Conservation (phyloP, 2,797 vertebrate species). For the Glossophaga mutica region DNA sequence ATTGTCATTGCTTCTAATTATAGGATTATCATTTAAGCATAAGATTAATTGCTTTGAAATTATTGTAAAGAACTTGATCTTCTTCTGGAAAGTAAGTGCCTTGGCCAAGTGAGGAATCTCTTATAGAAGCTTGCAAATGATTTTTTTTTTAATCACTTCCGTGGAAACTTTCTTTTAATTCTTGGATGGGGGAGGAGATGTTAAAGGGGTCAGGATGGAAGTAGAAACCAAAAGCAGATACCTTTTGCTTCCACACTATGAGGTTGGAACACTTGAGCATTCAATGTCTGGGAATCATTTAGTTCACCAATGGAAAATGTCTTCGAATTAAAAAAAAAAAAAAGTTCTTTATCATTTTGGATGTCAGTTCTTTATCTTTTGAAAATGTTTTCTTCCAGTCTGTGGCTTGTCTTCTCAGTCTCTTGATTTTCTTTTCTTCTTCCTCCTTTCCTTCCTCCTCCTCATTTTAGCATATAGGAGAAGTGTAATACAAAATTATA, state of each 20-base stretch:
- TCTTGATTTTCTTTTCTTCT: not conserved
- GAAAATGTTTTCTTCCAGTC: not conserved
- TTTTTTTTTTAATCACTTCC: not conserved
- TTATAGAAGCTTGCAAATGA: slow-evolving; percentile 2
- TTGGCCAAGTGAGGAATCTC: slow-evolving; percentile 20
- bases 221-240: not conserved
- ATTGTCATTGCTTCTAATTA: slow-evolving; percentile 77
- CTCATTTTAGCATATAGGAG: not conserved
- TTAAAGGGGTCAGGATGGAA: not conserved
- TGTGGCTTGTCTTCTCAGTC: not conserved
- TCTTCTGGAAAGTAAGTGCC: slow-evolving; percentile 37
- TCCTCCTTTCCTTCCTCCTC: too few relatives aligned
- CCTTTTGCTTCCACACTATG: not conserved
- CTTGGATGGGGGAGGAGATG: not conserved
- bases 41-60: slow-evolving; percentile 76
- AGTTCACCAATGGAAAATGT: not conserved
- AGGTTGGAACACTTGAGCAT: not conserved
- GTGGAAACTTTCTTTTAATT: not conserved
- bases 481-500: not conserved
- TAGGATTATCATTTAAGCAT: slow-evolving; percentile 70
- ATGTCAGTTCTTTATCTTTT: not conserved
- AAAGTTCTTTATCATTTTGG: not conserved
- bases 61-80: slow-evolving; percentile 54
- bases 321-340: not conserved
- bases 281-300: not conserved